These are phyloP conservation scores for Heloderma charlesbogerti DNA, from an alignment of 2,113 vertebrate species.

Conservation along the genomic window DNA sequence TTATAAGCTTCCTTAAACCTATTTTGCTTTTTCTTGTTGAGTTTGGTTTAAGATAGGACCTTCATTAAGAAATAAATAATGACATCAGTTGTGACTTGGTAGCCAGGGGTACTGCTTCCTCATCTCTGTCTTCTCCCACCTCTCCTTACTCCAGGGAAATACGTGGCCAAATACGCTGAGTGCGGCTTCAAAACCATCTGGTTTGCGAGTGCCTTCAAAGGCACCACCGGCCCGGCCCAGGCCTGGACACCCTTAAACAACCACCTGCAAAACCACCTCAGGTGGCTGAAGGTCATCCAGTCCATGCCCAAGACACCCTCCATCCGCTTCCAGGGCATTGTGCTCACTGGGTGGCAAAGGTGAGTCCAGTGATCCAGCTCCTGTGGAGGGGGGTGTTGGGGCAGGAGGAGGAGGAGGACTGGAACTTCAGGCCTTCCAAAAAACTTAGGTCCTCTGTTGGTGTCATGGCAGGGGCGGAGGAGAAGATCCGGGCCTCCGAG, in stretches of 20 bases:
- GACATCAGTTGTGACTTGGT: no score
- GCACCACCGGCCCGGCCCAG: conserved; percentile 72
- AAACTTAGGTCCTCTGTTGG: fast-evolving
- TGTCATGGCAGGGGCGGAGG: not conserved
- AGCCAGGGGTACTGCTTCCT: no score
- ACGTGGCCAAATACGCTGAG: conserved; percentile 75
- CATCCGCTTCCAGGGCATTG: conserved; percentile 72
- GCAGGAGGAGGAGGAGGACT: not conserved
- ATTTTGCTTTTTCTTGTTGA: no score
- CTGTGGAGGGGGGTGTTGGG: fast-evolving
- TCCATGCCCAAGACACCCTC: conserved; percentile 65
- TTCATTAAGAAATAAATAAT: no score
- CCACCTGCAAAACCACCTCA: conserved; percentile 81
- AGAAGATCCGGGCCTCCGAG: not conserved
- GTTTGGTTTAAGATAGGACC: no score
- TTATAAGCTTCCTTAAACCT: no score
- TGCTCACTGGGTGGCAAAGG: conserved; percentile 86
- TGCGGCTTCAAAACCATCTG: conserved; percentile 76
- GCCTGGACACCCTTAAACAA: conserved; percentile 74
- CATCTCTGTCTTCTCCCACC: not conserved
- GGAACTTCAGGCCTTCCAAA: not conserved
- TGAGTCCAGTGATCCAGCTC: conserved; percentile 33
- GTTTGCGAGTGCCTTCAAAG: conserved; percentile 86
- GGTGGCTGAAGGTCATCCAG: conserved; percentile 78
- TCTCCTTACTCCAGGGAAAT: conserved; percentile 50